Base-by-base conservation (phyloP, 2,888 invertebrate genomes). In the Nomada fabriciana region DNA sequence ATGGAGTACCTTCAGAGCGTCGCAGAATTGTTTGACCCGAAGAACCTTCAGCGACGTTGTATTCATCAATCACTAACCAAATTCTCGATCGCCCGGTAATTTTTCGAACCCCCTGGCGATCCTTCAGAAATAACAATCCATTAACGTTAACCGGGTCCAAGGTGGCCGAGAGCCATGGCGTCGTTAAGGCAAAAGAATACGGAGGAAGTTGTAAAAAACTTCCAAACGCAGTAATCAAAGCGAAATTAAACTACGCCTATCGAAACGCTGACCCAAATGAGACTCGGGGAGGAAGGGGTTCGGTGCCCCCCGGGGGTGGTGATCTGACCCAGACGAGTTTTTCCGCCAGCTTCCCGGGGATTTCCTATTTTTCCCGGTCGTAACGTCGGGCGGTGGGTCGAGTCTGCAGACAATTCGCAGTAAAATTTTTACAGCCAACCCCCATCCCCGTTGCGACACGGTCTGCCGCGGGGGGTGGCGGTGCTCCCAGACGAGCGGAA, bases 381-480 rank as follows among this genome's bases (percentile, higher is more conserved):
- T 93, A 93, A 93, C 90, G 91, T 89, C 86, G 88, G 86, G 89
- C 88, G 86, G 89, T 86, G 79, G 90, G 85, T 88, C 90, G 91
- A 87, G 92, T 92, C 91, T 91, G 93, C 93, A 93, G 93, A 93
- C 93, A 93, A 93, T 93, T 93, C 93, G 93, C 93, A 93, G 93
- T 93, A 93, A 93, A 93, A 93, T 93, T 93, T 93, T 93, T 93
- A 93, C 93, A 89, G 86, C 89, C 90, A 83, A 86, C 85, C 87
- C 36, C 83, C 82, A 72, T 47, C 85, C 81, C 83, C 80, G 84
- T 82, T 83, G 77, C 83, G 82, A 79, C 86, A 74, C 76, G 84
- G 82, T 83, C 80, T 71, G 69, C 76, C 76, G 79, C 76, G 72
- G 85, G 78, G 43, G 77, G 85, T 86, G 87, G 90, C 88, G 88